These are phyloP conservation scores for Brachyhypopomus occidentalis DNA, from an alignment of 2,113 vertebrate genomes.

Conservation along the genomic window DNA sequence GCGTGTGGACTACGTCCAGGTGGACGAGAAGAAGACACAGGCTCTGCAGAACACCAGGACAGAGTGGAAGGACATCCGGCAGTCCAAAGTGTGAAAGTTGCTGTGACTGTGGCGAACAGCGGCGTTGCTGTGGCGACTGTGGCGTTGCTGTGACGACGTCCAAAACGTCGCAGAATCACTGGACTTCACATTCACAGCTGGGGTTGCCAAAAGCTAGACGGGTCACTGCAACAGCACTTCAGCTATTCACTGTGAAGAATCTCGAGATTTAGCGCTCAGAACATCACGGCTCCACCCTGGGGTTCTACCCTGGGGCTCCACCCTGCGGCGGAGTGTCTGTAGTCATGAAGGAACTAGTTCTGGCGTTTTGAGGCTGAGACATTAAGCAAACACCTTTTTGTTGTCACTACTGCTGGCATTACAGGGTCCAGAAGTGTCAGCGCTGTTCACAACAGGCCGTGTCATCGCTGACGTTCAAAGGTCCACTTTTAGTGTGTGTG, in stretches of 20 bases:
- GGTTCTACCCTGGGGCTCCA: not conserved
- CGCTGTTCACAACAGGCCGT: not conserved
- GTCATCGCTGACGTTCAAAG: no score
- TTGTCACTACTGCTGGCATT: not conserved
- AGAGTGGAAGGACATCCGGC: constrained; percentile 93
- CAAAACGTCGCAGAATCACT: not conserved
- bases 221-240: constrained; percentile 21
- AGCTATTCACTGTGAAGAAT: constrained; percentile 40
- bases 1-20: constrained; percentile 93
- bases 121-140: no score
- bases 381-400: not conserved
- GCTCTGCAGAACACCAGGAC: constrained; percentile 93
- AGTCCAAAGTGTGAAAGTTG: constrained; percentile 87
- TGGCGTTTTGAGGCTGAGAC: constrained; percentile 22
- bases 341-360: not conserved
- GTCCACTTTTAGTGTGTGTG: not conserved
- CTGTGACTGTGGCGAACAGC: no score
- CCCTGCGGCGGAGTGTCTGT: not conserved
- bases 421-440: not conserved
- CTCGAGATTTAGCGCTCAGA: no score
- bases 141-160: no score
- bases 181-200: constrained; percentile 14
- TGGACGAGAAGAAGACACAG: constrained; percentile 97
- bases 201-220: not conserved
- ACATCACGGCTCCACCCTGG: not conserved